Conservation (phyloP, 2,797 vertebrate genomes). For the Pachyuromys duprasi region DNA sequence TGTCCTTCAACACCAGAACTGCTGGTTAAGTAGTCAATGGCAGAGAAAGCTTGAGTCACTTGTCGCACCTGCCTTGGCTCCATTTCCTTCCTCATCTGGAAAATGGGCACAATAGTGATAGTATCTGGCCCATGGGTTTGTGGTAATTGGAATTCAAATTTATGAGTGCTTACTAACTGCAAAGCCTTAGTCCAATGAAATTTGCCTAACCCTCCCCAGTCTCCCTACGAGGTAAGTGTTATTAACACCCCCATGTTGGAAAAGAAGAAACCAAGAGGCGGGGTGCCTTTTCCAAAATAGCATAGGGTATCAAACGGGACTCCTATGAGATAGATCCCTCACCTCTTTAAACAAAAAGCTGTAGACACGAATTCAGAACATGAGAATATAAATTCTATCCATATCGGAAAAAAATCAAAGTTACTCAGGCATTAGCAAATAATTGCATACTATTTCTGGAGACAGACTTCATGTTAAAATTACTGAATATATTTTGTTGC, state of each 20-base stretch:
- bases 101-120: background rate
- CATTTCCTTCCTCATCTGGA: conserved; percentile 45
- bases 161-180: background rate
- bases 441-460: conserved; percentile 4
- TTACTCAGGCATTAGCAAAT: conserved; percentile 52
- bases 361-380: conserved; percentile 20
- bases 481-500: conserved; percentile 31
- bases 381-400: conserved; percentile 6
- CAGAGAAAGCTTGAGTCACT: background rate
- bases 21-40: background rate
- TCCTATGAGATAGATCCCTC: background rate
- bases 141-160: background rate
- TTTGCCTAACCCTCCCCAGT: background rate
- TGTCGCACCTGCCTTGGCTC: background rate
- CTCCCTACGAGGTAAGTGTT: background rate
- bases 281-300: background rate
- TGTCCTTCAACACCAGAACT: background rate
- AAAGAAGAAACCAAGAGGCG: background rate
- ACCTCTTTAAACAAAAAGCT: background rate
- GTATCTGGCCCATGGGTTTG: background rate
- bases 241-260: background rate
- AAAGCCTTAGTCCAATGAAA: conserved; percentile 44
- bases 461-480: conserved; percentile 20
- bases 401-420: conserved; percentile 14
- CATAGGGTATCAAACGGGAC: background rate